Conservation (phyloP, 2,113 vertebrate genomes). For the Panthera uncia region DNA sequence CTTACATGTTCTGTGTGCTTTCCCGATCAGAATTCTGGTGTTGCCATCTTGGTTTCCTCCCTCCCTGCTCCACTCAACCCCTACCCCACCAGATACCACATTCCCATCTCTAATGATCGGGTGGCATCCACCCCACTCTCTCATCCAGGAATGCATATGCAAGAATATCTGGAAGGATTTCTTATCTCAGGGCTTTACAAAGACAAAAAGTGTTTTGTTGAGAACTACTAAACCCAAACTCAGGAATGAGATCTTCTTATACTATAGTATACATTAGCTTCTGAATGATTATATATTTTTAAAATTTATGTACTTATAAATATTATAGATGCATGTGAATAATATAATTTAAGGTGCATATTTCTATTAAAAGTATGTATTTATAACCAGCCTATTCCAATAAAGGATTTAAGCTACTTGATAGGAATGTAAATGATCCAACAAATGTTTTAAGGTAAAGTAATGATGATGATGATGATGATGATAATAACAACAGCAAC, state of each 20-base stretch:
- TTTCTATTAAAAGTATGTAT: constrained; percentile 6
- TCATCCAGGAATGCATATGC: background rate
- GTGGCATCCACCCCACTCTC: background rate
- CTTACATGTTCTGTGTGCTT: no score
- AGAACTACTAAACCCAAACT: constrained; percentile 27
- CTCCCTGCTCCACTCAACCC: background rate
- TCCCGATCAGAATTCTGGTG: background rate
- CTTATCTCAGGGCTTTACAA: background rate
- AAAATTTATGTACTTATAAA: background rate
- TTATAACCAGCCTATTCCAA: background rate
- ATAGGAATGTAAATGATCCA: background rate
- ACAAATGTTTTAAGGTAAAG: background rate
- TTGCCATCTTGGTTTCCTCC: background rate
- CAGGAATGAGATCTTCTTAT: background rate
- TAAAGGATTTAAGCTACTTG: background rate
- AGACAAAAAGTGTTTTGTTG: background rate
- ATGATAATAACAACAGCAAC: background rate
- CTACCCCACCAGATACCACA: background rate
- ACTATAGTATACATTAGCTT: background rate
- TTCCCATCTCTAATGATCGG: background rate
- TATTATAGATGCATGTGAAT: background rate
- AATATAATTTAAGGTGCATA: background rate
- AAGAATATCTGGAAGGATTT: background rate
- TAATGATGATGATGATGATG: background rate
- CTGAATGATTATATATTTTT: background rate